Base-by-base conservation (phyloP, 2,797 vertebrate species). In the Leptatherina wallacei region DNA sequence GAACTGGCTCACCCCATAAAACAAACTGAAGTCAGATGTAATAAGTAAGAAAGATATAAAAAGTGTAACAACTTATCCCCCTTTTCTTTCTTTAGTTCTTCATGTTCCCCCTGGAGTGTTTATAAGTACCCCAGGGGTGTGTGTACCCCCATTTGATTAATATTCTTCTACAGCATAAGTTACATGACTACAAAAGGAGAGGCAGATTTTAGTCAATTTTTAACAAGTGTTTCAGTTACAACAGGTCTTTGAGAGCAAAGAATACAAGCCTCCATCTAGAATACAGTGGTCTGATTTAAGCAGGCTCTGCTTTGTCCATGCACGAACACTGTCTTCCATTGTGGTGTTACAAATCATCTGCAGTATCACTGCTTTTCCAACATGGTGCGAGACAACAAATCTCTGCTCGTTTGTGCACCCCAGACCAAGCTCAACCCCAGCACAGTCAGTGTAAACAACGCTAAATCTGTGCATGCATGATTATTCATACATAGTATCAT, bases 281-380 rank as follows among this genome's bases (percentile, higher is more conserved):
- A 79, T 73, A 89, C 84, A 88, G 83, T 69, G 56, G 64, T 40
- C 57, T 64, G 71, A 61, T 86, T 83, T 60, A 61, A 78, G 59
- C 71, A 42, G 72, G 59, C 63, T 69, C 75, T 62, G 75, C 79
- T 84, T 75, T 82, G 77, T 88, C 57, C 51, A 71, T 59, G 40
- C 73, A 59, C 74, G 83, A 75, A 91, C 80, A 93, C 79, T 90
- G 85, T 54, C 75, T 71, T 77, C 80, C 76, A 73, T 90, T 93
- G 89, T 93, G 73, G 73, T 71, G 75, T 84, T 80, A 81, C 71
- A 89, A 91, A 90, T 80, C 65, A 71, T 85, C 75, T 83, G 91
- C 80, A 88, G 80, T 87, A 81, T 85, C 63, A 72, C 42, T 51
- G 69, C 79, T 88, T 75, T 93, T 89, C 65, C 3, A 82, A 91